Base-by-base conservation (phyloP, 92 coral and sea anemone species). In the Ricordea florida region DNA sequence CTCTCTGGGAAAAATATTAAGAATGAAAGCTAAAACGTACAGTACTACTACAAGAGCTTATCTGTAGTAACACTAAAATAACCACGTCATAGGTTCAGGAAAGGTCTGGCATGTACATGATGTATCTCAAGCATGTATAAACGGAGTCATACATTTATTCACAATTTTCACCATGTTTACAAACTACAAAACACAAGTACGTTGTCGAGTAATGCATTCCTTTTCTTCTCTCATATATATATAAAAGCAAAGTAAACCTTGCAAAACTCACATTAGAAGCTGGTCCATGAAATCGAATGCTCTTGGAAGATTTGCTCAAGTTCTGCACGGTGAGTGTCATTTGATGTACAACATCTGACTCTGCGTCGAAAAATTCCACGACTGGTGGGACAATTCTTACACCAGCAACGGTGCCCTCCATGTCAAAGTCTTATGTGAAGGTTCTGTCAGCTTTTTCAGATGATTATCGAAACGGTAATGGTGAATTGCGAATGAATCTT, bases 351-450 rank as follows among this genome's bases (percentile, higher is more conserved):
- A 94, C 97, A 29, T 93, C 98, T 1, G 92, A 66, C 52, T 94
- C 98, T 44, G 98, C 98, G 75, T 94, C 97, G 46, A 82, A 91
- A 61, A 93, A 93, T 74, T 93, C 96, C 28, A 93, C 98, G n/a
- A 94, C 94, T 3, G 98, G 97, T 10, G 98, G 98, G 30, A 94
- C 93, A 37, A 94, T 92, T 58, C 96, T 72, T 6, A 94, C 97
- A 58, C 98, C 98, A 56, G 97, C 98, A 23, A 94, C 98, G 66
- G 90, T 92, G 32, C 98, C 98, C 76, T 94, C 98, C 98, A 94
- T 94, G 0, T 9, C 46, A 38, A 10, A 25, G 38, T 6, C 14
- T 27, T 37, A 28, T 3, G 28, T 23, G 27, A 42, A 51, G 27
- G 6, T 16, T 37, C 23, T 17, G 29, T 22, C 13, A 34, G 56